Conservation (phyloP, 2,797 vertebrate species). For the Cetoscarus ocellatus region DNA sequence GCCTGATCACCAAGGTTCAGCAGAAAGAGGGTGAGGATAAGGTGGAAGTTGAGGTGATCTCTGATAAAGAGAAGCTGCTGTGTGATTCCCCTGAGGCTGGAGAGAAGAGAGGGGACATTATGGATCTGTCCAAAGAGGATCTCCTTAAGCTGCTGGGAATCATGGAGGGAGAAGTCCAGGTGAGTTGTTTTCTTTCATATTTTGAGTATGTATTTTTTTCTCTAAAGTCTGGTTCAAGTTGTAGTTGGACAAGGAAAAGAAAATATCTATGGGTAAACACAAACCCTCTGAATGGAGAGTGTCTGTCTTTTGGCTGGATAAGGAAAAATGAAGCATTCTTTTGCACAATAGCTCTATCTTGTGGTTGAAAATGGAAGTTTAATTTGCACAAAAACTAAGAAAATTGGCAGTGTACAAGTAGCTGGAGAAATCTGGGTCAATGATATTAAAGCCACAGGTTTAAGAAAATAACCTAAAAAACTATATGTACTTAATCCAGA, state of each 20-base stretch:
- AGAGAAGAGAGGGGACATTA: conserved; percentile 80
- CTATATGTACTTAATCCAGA: background rate
- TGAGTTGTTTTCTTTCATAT: conserved; percentile 59
- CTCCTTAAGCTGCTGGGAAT: conserved; percentile 93
- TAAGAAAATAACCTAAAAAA: background rate
- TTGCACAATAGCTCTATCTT: conserved; percentile 69
- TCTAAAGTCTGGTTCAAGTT: conserved; percentile 2
- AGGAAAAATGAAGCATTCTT: background rate
- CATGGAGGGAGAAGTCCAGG: conserved; percentile 99
- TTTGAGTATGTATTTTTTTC: background rate
- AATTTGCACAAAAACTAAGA: conserved; percentile 4
- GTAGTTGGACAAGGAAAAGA: too few relatives aligned
- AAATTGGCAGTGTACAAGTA: background rate
- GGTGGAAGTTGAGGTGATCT: conserved; percentile 72
- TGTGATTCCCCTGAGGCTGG: conserved; percentile 80
- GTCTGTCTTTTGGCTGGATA: background rate
- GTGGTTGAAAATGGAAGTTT: conserved; percentile 61
- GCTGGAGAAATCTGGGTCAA: background rate
- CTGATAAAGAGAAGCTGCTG: conserved; percentile 86
- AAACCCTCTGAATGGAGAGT: too few relatives aligned
- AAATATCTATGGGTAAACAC: background rate
- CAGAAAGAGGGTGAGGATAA: conserved; percentile 85
- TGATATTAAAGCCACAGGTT: background rate
- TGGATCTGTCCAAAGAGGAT: conserved; percentile 93
- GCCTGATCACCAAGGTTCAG: conserved; percentile 88